These are phyloP conservation scores for Loxodonta africana DNA, from an alignment of 2,113 vertebrate genomes.

Conservation along the genomic window DNA sequence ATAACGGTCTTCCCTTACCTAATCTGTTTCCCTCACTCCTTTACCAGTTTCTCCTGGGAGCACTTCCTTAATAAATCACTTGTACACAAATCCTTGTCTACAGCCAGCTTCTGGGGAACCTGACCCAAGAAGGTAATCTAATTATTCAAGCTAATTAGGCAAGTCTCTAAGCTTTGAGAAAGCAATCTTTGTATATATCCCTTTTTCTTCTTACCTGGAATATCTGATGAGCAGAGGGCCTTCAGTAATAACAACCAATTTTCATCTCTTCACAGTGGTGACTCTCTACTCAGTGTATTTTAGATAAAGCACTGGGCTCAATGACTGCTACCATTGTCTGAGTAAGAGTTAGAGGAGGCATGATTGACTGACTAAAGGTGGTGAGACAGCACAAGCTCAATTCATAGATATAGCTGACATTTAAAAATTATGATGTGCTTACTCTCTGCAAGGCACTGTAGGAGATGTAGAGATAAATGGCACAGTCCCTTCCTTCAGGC, in stretches of 20 bases:
- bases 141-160: not conserved
- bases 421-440: conserved; percentile 64
- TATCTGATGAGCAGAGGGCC: not conserved
- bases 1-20: not conserved
- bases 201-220: not conserved
- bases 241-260: not conserved
- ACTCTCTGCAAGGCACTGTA: conserved; percentile 51
- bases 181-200: not conserved
- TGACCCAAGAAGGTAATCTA: not conserved
- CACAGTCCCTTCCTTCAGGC: conserved; percentile 41
- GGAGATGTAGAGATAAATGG: conserved; percentile 69
- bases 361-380: conserved; percentile 63
- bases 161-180: conserved; percentile 9
- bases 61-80: conserved; percentile 41
- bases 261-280: not conserved
- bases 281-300: conserved; percentile 1
- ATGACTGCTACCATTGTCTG: not conserved
- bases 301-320: not conserved
- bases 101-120: not conserved
- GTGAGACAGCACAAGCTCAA: conserved; percentile 35
- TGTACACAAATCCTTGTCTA: not conserved
- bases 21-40: not conserved
- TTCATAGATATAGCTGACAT: conserved; percentile 59
- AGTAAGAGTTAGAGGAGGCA: not conserved
- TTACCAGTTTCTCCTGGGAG: not conserved